Base-by-base conservation (phyloP, 2,797 vertebrate genomes). In the Sarcoramphus papa region DNA sequence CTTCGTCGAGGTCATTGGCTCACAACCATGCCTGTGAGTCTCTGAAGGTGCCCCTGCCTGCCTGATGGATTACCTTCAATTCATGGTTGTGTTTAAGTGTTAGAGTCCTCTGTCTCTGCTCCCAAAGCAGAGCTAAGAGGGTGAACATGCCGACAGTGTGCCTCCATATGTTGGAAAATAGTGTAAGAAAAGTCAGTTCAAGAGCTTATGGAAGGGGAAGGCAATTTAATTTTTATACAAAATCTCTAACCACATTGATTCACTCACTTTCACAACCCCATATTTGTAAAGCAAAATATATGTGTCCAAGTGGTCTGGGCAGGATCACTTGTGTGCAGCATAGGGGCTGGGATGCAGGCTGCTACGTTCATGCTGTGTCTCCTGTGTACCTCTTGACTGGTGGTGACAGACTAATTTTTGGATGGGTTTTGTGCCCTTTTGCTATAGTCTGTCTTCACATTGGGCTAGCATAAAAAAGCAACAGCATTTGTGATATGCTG, bases 1-100 rank as follows among this genome's bases (percentile, higher is more conserved):
- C 56, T 80, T 40, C 78, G 37, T n/a, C 0, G 2, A 86, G 69
- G 54, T 68, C 51, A 51, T 22, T 84, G 73, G 73, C 88, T 91
- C 48, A 33, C 19, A 51, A 15, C 63, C 40, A 3, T 24, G 53
- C 59, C 76, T 60, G 19, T 8, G 56, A 78, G n/a, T 43, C 37
- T 85, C 88, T 77, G 78, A 72, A 90, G 72, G 35, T 85, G 83
- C 60, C 60, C 54, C 63, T 89, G 70, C 37, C 82, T 41, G 50
- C n/a, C 59, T 85, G 74, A 72, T n/a, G 72, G 75, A 76, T 76
- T 51, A n/a, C 48, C 59, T 74, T 73, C 68, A 28, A 4, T 7
- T 35, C 33, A 1, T 13, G 33, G 6, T 11, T 14, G 6, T 24
- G 37, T 30, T 56, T 3, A 14, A 47, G 7, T 6, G 4, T 7